Conservation (phyloP, 2,888 invertebrate genomes). For the Metallyticus violacea region DNA sequence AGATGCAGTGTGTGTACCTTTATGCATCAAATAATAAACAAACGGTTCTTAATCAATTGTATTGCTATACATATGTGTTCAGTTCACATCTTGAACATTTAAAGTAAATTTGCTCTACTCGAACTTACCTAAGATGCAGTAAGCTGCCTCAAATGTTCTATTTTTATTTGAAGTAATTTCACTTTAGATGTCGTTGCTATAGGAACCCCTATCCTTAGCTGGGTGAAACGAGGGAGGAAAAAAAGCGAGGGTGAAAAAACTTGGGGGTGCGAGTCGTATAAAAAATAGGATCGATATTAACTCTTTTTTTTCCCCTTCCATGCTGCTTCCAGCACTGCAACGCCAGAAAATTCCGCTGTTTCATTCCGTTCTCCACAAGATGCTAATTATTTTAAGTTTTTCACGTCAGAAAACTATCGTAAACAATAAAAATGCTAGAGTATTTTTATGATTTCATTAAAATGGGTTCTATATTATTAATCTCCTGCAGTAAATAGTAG, state of each 20-base stretch:
- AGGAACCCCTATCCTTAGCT: constrained; percentile 58
- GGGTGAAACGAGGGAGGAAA: constrained; percentile 48
- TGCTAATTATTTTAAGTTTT: neutral
- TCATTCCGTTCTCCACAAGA: neutral
- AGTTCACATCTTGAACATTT: too few relatives aligned
- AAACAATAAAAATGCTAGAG: too few relatives aligned
- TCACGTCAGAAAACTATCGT: neutral
- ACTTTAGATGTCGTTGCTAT: constrained; percentile 51
- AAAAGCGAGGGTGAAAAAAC: constrained; percentile 58
- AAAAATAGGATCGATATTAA: constrained; percentile 68
- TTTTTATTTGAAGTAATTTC: constrained; percentile 35
- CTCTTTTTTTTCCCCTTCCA: constrained; percentile 57
- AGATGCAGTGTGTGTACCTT: too few relatives aligned
- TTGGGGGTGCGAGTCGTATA: constrained; percentile 60
- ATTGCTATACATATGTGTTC: too few relatives aligned
- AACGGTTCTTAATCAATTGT: too few relatives aligned
- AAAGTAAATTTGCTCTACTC: neutral
- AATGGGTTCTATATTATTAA: too few relatives aligned
- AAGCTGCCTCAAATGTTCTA: constrained; percentile 23
- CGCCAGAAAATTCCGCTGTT: neutral
- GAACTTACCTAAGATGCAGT: neutral
- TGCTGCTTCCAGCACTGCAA: neutral
- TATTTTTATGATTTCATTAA: too few relatives aligned
- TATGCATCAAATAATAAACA: too few relatives aligned
- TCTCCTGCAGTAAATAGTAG: too few relatives aligned